Evolutionary conservation across 2,888 invertebrate genomes (phyloP).

Genomic region (Drosophila kuntzei): DNA sequence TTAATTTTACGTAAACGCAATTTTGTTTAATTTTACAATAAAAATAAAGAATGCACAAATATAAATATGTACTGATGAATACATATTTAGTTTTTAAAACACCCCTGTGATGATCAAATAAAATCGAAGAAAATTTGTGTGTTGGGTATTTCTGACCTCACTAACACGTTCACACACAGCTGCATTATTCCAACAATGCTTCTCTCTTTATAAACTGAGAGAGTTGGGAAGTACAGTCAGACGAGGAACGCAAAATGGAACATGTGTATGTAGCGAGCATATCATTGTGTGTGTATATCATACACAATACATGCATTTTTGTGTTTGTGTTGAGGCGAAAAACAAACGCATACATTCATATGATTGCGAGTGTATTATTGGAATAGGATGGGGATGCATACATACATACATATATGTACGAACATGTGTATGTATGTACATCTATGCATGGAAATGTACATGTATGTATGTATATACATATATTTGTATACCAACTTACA

Average conservation of each 20-base stretch:
- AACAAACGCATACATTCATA: conserved; percentile 49
- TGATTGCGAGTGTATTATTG: conserved; percentile 44
- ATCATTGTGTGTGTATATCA: conserved; percentile 57
- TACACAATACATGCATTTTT: conserved; percentile 62
- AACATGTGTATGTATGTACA: conserved; percentile 31
- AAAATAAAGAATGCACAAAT: conserved; percentile 3
- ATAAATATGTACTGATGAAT: not conserved
- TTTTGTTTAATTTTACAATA: not conserved
- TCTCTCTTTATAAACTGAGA: conserved; percentile 62
- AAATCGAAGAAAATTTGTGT: conserved; percentile 57
- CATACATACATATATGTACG: conserved; percentile 18
- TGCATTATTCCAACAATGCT: conserved; percentile 64
- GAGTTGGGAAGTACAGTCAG: conserved; percentile 74
- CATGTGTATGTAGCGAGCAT: conserved; percentile 68
- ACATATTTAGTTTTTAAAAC: conserved; percentile 28
- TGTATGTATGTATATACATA: conserved; percentile 14
- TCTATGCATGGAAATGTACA: conserved; percentile 21
- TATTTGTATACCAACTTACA: not conserved
- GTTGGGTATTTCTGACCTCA: conserved; percentile 71
- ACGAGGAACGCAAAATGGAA: conserved; percentile 76
- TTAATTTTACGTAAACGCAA: not conserved
- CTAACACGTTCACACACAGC: conserved; percentile 67
- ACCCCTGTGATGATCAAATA: conserved; percentile 52
- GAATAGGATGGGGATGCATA: conserved; percentile 41
- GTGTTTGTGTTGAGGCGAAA: conserved; percentile 60